Evolutionary conservation across 2,888 invertebrate genomes (phyloP).

Genomic region (Drosophila suboccidentalis): DNA sequence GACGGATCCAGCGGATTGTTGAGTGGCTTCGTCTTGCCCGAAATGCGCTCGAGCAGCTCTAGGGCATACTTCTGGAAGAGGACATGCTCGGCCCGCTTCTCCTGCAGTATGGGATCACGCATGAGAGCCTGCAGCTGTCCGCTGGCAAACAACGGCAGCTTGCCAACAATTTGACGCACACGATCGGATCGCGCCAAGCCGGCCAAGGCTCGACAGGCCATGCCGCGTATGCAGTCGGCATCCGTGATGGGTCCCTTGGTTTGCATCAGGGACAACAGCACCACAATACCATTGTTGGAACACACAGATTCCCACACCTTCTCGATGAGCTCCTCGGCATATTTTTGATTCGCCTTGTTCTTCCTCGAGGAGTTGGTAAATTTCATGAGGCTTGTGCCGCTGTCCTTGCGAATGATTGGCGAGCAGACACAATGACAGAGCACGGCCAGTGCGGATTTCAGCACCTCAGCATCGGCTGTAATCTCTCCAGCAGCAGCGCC

Average conservation of each 20-base stretch:
- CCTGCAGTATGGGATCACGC: slow-evolving; percentile 98
- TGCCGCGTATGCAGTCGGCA: slow-evolving; percentile 96
- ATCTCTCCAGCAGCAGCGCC: slow-evolving; percentile 96
- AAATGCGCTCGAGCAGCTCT: slow-evolving; percentile 95
- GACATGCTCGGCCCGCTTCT: slow-evolving; percentile 97
- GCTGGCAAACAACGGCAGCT: slow-evolving; percentile 96
- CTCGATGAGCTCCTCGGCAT: slow-evolving; percentile 94
- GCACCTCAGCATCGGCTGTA: slow-evolving; percentile 95
- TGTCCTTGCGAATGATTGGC: slow-evolving; percentile 88
- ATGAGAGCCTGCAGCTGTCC: slow-evolving; percentile 97
- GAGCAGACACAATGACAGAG: slow-evolving; percentile 98
- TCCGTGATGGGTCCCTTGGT: slow-evolving; percentile 98
- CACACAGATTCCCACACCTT: slow-evolving; percentile 98
- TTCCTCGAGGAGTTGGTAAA: slow-evolving; percentile 76
- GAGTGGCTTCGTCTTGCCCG: slow-evolving; percentile 93
- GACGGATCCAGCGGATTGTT: slow-evolving; percentile 94
- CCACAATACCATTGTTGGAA: slow-evolving; percentile 98
- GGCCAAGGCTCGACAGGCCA: slow-evolving; percentile 96
- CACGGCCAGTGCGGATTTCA: slow-evolving; percentile 95
- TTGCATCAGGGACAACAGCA: slow-evolving; percentile 94
- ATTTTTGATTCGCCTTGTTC: slow-evolving; percentile 87
- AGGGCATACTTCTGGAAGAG: slow-evolving; percentile 97
- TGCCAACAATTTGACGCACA: slow-evolving; percentile 97
- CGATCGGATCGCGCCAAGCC: slow-evolving; percentile 97
- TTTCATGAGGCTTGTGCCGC: slow-evolving; percentile 71